Conservation (phyloP, 2,797 vertebrate genomes). For the Podarcis siculus region DNA sequence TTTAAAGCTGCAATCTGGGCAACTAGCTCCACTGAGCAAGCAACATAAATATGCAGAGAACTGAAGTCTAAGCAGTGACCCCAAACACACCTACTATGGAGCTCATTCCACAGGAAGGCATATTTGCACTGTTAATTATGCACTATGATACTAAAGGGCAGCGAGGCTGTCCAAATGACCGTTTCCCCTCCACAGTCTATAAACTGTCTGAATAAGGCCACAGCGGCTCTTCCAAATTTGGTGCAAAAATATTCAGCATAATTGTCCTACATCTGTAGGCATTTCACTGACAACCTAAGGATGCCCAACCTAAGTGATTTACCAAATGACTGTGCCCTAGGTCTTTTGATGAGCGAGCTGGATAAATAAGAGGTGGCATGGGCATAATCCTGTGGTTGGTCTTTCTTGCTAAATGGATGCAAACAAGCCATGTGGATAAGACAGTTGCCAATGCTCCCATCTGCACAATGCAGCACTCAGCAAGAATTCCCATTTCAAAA, state of each 20-base stretch:
- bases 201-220: not conserved
- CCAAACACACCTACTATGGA: not conserved
- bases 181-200: not conserved
- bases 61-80: too few relatives aligned
- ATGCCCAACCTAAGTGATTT: not conserved
- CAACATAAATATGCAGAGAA: too few relatives aligned
- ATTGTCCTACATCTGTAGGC: not conserved
- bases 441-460: not conserved
- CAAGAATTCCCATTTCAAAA: not conserved
- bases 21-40: too few relatives aligned
- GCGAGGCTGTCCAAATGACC: not conserved
- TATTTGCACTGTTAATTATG: not conserved
- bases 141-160: not conserved
- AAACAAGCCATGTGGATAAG: not conserved
- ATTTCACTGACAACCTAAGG: not conserved
- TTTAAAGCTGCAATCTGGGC: too few relatives aligned
- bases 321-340: not conserved
- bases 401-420: not conserved
- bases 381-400: not conserved
- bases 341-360: not conserved
- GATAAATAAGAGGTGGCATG: not conserved
- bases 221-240: not conserved
- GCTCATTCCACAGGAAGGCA: not conserved
- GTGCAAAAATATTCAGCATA: not conserved
- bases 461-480: not conserved